Base-by-base conservation (phyloP, 2,113 vertebrate genomes). In the Rhizomys pruinosus region DNA sequence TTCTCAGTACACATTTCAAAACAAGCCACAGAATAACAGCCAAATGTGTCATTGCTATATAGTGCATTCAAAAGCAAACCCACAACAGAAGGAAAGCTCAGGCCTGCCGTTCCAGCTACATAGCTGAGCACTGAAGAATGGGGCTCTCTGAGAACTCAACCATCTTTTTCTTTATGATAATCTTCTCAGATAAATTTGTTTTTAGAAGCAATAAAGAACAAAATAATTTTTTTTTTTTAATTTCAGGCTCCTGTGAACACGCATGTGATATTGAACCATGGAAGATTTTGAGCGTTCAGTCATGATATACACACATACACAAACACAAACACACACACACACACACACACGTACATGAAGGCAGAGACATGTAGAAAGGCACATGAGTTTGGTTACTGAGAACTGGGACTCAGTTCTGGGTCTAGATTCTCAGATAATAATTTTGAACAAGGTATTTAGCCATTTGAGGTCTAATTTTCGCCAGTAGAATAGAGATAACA, bases 1-100 rank as follows among this genome's bases (percentile, higher is more conserved):
- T 29, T 80, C 94, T 78, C 87, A 84, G n/a, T 32, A 77, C 59
- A 84, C 71, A 52, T 85, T 94, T 93, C 87, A 77, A 96, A 96
- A 92, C 91, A 90, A 93, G 72, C 84, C 77, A 73, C 77, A 87
- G 84, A 78, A 95, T 76, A 90, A 84, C 92, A 94, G 85, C 84
- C 81, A 57, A 57, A 57, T 63, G 80, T 96, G 91, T 94, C 91
- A 91, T 79, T 42, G 89, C 87, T 47, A 12, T 91, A 80, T 3
- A 81, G 72, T 47, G 81, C 87, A 37, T 74, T 86, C 66, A 90
- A 91, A 93, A 96, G 89, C 71, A 91, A 92, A 87, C 22, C 82
- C 39, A 68, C 68, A 68, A 39, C 32, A 61, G 74, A 92, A 72
- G 29, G 74, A 20, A 37, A 59, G 57, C 66, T 42, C 2, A 32